Conservation (phyloP, 2,888 invertebrate species). For the Conus canariensis region DNA sequence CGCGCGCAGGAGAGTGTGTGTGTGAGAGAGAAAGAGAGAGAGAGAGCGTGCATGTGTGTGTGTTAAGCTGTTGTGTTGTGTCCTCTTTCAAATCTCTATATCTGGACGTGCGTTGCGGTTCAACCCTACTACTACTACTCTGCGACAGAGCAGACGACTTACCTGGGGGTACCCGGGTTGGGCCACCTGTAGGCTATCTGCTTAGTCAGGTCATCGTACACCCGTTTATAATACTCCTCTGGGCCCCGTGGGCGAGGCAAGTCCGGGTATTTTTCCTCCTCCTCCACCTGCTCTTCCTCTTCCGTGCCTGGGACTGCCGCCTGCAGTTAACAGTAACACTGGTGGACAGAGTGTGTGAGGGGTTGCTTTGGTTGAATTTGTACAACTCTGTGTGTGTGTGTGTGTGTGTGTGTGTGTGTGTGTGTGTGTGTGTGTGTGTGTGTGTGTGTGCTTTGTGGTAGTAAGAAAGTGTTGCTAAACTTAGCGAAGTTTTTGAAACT, state of each 20-base stretch:
- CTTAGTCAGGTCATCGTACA: constrained; percentile 48
- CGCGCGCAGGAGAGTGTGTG: too few species aligned
- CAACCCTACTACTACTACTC: too few species aligned
- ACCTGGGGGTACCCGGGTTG: constrained; percentile 54
- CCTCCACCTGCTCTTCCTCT: neutral
- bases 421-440: constrained; percentile 1
- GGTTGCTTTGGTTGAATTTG: neutral
- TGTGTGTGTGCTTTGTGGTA: neutral
- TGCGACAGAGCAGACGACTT: neutral
- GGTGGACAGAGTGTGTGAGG: neutral
- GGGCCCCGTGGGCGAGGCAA: constrained; percentile 29
- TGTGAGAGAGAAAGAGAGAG: too few species aligned
- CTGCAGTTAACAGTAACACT: neutral
- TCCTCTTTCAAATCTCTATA: too few species aligned
- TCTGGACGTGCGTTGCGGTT: too few species aligned
- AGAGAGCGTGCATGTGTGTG: too few species aligned
- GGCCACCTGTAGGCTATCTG: constrained; percentile 54
- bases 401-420: constrained; percentile 11
- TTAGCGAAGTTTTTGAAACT: too few species aligned
- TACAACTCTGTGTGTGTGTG: constrained; percentile 3
- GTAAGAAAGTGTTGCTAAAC: too few species aligned
- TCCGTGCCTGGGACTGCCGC: neutral
- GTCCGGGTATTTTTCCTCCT: constrained; percentile 11
- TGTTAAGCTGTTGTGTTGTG: too few species aligned
- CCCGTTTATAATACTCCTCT: constrained; percentile 46